Percentiles rank a stretch among this genome's conserved stretches.
phyloP scores from a whole-genome alignment of 2,113 vertebrate genomes.

The Cebus imitator region DNA sequence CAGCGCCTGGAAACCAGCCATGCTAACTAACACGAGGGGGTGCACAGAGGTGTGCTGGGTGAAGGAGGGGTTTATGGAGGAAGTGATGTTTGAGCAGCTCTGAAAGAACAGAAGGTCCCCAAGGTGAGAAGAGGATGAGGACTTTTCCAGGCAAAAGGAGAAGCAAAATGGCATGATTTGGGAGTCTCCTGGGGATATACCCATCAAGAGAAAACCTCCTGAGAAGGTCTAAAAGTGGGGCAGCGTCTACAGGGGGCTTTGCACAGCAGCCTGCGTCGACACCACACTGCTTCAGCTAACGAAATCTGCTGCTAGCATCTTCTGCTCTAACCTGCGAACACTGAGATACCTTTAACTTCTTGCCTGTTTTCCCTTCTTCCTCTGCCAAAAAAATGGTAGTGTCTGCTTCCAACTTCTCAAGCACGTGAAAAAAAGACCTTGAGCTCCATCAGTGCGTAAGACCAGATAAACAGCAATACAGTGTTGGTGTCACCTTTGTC shows the following conservation, averaged over 20 bases:
- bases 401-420: background rate
- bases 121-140: background rate
- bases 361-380: background rate
- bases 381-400: background rate
- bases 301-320: background rate
- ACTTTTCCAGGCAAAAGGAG: constrained; percentile 58
- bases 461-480: background rate
- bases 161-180: constrained; percentile 38
- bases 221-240: background rate
- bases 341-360: background rate
- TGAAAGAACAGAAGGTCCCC: constrained; percentile 20
- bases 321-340: background rate
- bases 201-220: background rate
- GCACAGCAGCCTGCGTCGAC: background rate
- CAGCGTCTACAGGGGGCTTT: background rate
- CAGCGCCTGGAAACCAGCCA: background rate
- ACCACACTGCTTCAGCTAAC: background rate
- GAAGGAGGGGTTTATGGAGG: background rate
- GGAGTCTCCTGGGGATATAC: constrained; percentile 19
- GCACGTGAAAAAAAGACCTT: background rate
- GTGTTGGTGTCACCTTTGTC: background rate
- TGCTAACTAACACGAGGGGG: background rate
- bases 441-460: background rate
- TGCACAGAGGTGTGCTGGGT: rapidly evolving
- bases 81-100: constrained; percentile 7